Percentiles rank a stretch among this genome's conserved stretches.
Conservation (phyloP, 2,888 invertebrate genomes). For the Nasonovia ribisnigri region DNA sequence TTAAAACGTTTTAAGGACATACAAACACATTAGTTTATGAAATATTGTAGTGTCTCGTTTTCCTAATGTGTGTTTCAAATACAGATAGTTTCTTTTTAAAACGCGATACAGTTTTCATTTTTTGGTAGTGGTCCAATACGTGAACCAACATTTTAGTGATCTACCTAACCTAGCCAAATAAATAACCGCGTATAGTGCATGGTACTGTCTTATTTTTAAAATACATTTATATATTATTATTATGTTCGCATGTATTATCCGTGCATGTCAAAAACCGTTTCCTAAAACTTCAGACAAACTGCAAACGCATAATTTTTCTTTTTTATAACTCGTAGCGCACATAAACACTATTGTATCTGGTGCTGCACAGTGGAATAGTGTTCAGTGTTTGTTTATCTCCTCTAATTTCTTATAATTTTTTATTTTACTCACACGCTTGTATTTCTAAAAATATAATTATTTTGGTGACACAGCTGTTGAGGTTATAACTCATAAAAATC, state of each 20-base stretch:
- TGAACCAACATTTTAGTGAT: constrained; percentile 23
- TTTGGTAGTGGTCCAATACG: constrained; percentile 36
- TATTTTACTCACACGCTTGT: background rate
- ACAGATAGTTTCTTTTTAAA: constrained; percentile 38
- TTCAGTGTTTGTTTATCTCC: background rate
- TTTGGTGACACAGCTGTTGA: background rate
- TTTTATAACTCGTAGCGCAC: background rate
- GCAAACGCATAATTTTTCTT: constrained; percentile 14
- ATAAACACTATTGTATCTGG: background rate
- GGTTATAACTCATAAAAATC: background rate
- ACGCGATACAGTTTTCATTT: constrained; percentile 31
- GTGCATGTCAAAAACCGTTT: constrained; percentile 21
- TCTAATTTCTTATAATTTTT: background rate
- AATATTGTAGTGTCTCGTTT: constrained; percentile 40
- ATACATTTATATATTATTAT: background rate
- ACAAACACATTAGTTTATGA: constrained; percentile 58
- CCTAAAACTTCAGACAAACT: background rate
- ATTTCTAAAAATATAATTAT: background rate
- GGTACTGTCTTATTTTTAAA: constrained; percentile 26
- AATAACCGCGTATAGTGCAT: background rate
- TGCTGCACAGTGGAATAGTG: background rate
- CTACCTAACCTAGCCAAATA: constrained; percentile 30
- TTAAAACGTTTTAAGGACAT: constrained; percentile 51
- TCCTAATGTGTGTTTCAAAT: constrained; percentile 26
- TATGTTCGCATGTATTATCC: background rate